Evolutionary conservation across 2,797 vertebrate species (phyloP).

Genomic region (Chiloscyllium punctatum): DNA sequence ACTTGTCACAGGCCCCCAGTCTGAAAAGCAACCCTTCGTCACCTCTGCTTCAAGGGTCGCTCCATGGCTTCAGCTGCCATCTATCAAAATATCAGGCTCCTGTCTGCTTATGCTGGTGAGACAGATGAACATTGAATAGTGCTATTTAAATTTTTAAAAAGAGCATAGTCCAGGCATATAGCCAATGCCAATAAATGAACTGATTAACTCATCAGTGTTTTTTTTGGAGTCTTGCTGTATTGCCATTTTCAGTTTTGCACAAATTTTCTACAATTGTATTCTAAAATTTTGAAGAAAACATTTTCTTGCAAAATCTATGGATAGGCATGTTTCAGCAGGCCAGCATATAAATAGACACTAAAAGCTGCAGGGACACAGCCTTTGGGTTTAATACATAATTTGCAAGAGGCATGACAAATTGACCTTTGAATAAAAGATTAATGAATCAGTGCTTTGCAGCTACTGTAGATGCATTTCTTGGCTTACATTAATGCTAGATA

Average conservation of each 20-base stretch:
- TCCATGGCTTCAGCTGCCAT: neutral
- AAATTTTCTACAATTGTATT: neutral
- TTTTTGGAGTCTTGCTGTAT: neutral
- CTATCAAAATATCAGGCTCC: neutral
- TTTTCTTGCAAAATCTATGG: neutral
- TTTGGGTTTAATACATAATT: neutral
- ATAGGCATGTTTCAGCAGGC: neutral
- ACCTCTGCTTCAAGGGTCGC: neutral
- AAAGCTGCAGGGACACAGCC: neutral
- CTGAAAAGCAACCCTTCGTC: neutral
- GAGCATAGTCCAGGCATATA: neutral
- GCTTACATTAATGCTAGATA: neutral
- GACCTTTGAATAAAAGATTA: slow-evolving; percentile 12
- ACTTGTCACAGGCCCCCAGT: too few relatives aligned
- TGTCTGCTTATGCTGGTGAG: neutral
- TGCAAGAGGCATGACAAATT: neutral
- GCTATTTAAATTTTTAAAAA: neutral
- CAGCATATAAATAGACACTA: neutral
- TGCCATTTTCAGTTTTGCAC: neutral
- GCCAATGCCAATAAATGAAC: neutral
- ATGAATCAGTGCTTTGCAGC: neutral
- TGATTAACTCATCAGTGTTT: neutral
- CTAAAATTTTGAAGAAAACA: neutral
- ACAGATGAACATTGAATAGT: neutral
- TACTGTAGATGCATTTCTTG: slow-evolving; percentile 21